Percentiles rank a stretch among this genome's conserved stretches.
Evolutionary conservation across 2,888 invertebrate genomes (phyloP).

Genomic region (Operophtera brumata): DNA sequence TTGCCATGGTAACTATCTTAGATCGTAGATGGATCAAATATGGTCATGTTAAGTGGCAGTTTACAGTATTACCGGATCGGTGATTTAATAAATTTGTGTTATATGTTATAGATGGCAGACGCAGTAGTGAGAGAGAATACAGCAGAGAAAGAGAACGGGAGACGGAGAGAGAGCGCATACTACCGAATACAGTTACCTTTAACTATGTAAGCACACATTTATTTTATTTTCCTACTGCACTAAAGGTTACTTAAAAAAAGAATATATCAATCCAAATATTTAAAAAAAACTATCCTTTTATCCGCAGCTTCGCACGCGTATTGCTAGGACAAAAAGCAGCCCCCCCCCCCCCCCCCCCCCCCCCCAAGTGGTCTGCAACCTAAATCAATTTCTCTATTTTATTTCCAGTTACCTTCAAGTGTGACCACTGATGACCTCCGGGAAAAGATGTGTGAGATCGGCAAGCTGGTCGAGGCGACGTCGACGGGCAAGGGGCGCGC

Average conservation of each 20-base stretch:
- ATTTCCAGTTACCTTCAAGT: conserved; percentile 11
- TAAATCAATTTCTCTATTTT: background rate
- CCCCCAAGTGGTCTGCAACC: too few relatives aligned
- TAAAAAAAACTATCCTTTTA: too few relatives aligned
- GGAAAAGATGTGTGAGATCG: conserved; percentile 16
- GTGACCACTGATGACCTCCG: conserved; percentile 1
- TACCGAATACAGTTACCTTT: background rate
- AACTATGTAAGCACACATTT: conserved; percentile 8
- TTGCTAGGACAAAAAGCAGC: too few relatives aligned
- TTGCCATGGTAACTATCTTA: too few relatives aligned
- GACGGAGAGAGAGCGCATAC: background rate
- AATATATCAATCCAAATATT: too few relatives aligned
- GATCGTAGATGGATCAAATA: too few relatives aligned
- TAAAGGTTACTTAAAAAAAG: too few relatives aligned
- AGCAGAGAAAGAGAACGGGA: background rate
- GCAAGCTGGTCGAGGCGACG: background rate
- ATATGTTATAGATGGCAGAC: background rate
- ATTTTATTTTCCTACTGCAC: too few relatives aligned
- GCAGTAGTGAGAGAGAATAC: conserved; percentile 5
- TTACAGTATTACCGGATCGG: too few relatives aligned
- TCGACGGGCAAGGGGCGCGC: conserved; percentile 1
- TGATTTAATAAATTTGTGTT: background rate
- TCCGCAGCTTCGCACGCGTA: too few relatives aligned
- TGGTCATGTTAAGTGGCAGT: too few relatives aligned
- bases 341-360: too few relatives aligned